These are phyloP conservation scores for Trichogramma pretiosum DNA, from an alignment of 1,140 invertebrate genomes.

Conservation along the genomic window DNA sequence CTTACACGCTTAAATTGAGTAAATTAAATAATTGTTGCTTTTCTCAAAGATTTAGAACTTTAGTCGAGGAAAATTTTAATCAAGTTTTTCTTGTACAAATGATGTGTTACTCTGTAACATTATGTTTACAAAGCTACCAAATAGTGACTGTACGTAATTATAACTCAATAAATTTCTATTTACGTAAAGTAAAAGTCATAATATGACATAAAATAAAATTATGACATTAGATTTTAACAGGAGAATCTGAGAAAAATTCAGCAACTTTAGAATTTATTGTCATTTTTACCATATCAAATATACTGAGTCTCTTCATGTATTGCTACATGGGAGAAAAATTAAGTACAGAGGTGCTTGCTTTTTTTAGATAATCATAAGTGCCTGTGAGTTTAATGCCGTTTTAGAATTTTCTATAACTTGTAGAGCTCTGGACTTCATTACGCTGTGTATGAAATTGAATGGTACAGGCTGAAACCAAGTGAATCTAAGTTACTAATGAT, in stretches of 20 bases:
- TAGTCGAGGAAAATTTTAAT: constrained; percentile 14
- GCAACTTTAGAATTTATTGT: constrained; percentile 1
- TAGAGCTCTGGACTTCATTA: constrained; percentile 3
- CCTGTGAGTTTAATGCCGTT: too few species aligned
- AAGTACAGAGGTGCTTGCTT: too few species aligned
- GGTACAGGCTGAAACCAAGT: constrained; percentile 32
- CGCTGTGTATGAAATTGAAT: constrained; percentile 34
- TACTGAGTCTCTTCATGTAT: constrained; percentile 13
- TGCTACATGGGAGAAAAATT: constrained; percentile 15
- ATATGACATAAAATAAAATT: too few species aligned
- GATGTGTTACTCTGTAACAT: constrained; percentile 2
- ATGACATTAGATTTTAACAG: constrained; percentile 1
- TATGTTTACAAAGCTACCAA: constrained; percentile 17
- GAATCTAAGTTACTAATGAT: constrained; percentile 32
- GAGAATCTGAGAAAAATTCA: constrained; percentile 2
- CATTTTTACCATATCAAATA: constrained; percentile 5
- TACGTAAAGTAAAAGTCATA: not conserved
- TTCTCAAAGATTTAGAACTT: constrained; percentile 9
- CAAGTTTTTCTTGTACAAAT: constrained; percentile 15
- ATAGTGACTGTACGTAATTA: constrained; percentile 13
- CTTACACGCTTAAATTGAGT: not conserved
- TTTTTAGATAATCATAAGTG: constrained; percentile 23
- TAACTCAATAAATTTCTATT: not conserved
- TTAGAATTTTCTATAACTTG: too few species aligned
- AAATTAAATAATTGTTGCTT: too few species aligned